Evolutionary conservation across 1,140 invertebrate genomes (phyloP), one percentile per base, ranked within the genome.

Genomic region (Lycorma delicatula): DNA sequence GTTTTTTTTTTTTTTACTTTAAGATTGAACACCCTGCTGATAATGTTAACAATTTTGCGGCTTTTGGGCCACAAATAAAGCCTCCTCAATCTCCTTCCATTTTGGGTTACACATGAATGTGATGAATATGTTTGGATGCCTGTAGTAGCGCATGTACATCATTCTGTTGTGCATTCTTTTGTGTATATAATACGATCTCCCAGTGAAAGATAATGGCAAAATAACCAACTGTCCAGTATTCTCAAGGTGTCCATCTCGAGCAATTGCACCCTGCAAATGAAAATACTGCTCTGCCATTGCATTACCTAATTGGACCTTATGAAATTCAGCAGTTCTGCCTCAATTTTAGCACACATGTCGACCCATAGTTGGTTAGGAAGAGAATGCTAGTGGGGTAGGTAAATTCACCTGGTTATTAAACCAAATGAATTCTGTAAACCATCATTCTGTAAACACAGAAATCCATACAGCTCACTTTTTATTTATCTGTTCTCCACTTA

Each of bases 271-370:
- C 46, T 53, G 57, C 13, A 74, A 49, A 25, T 61, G 53, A 52
- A 72, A 64, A 59, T 77, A 77, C 31, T 70, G 60, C 58, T 78
- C 74, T n/a, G n/a, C n/a, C n/a, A n/a, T n/a, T n/a, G n/a, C n/a
- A n/a, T n/a, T n/a, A n/a, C n/a, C n/a, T n/a, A n/a, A n/a, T n/a
- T n/a, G n/a, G n/a, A n/a, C n/a, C n/a, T n/a, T n/a, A n/a, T n/a
- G n/a, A n/a, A n/a, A n/a, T n/a, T n/a, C n/a, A n/a, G n/a, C n/a
- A n/a, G n/a, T n/a, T n/a, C n/a, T n/a, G n/a, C n/a, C n/a, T n/a
- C n/a, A n/a, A n/a, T n/a, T n/a, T n/a, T n/a, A n/a, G n/a, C n/a
- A n/a, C n/a, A n/a, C n/a, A n/a, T n/a, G n/a, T n/a, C n/a, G n/a
- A n/a, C n/a, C n/a, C n/a, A n/a, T n/a, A n/a, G n/a, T n/a, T n/a